Base-by-base conservation (phyloP, 2,888 invertebrate genomes). In the Drosophila meridiana region DNA sequence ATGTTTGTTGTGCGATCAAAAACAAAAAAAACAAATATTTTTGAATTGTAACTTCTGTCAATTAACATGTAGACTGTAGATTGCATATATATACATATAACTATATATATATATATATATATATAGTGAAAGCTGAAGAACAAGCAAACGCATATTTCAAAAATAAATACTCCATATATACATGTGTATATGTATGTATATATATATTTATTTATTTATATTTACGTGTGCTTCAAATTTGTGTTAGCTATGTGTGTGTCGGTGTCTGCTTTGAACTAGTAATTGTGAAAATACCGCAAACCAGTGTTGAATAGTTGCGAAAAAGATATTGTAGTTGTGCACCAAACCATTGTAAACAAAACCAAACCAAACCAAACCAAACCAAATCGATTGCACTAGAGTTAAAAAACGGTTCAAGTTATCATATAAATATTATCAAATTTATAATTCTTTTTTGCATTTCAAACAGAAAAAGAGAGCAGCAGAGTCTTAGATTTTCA, bases 21-120 rank as follows among this genome's bases (percentile, higher is more conserved):
- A 58, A 43, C 47, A 43, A 63, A 56, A 47, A 56, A 60, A 60
- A 20, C 1, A 20, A 69, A 66, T 9, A 75, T 70, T 83, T 87
- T 89, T 88, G 87, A 84, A 92, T 91, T 92, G 93, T 91, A 93
- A 93, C 93, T 92, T 92, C 91, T 93, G 93, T 93, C 93, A 93
- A 93, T 93, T 93, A 93, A 91, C 90, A 92, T 91, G 92, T 93
- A 93, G 93, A 93, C 93, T 93, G 93, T 92, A 77, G 77, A 61
- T 76, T 92, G 91, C 83, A 90, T 83, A 88, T 52, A 26, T 32
- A 32, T 48, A n/a, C 11, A 47, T 47, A 14, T 28, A 45, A 26
- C 26, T 13, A 45, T 48, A n/a, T 48, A 48, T 48, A 30, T n/a
- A 43, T 42, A 42, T 8, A 90, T 83, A 87, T 48, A 30, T 30